Evolutionary conservation across 2,797 vertebrate genomes (phyloP).

Genomic region (Poecile montanus): DNA sequence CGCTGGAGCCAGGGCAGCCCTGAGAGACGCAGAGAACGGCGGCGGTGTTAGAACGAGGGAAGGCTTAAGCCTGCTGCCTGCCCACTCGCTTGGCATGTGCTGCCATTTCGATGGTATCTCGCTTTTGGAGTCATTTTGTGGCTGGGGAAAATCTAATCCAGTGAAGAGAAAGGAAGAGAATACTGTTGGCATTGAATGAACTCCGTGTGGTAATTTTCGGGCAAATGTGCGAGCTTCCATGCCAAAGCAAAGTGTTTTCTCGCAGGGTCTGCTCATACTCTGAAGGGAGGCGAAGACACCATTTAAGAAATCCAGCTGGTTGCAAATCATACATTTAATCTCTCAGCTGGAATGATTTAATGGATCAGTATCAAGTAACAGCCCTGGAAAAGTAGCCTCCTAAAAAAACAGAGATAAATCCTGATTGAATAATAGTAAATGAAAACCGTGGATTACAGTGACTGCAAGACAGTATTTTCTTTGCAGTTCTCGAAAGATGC

Average conservation of each 20-base stretch:
- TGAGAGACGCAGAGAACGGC: background rate
- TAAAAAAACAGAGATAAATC: slow-evolving; percentile 75
- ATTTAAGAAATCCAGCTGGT: slow-evolving; percentile 72
- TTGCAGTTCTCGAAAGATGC: slow-evolving; percentile 30
- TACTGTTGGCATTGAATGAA: slow-evolving; percentile 63
- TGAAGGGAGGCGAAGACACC: slow-evolving; percentile 53
- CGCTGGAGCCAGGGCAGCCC: background rate
- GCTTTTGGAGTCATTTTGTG: slow-evolving; percentile 46
- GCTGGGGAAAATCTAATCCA: slow-evolving; percentile 41
- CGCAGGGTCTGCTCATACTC: slow-evolving; percentile 20
- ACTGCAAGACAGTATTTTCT: slow-evolving; percentile 46
- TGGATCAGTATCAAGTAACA: slow-evolving; percentile 84
- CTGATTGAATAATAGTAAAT: slow-evolving; percentile 68
- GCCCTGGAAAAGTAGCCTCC: slow-evolving; percentile 82
- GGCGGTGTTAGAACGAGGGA: background rate
- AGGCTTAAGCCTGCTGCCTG: background rate
- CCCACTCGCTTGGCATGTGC: background rate
- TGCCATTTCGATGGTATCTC: slow-evolving; percentile 51
- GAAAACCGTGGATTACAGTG: slow-evolving; percentile 61
- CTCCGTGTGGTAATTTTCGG: slow-evolving; percentile 57
- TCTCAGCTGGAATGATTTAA: slow-evolving; percentile 83
- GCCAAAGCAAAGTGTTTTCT: slow-evolving; percentile 64
- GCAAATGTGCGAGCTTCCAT: slow-evolving; percentile 38
- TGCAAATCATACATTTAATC: slow-evolving; percentile 81
- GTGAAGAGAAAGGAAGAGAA: slow-evolving; percentile 63